Conservation (phyloP, 2,113 vertebrate genomes). For the Toxostoma redivivum region DNA sequence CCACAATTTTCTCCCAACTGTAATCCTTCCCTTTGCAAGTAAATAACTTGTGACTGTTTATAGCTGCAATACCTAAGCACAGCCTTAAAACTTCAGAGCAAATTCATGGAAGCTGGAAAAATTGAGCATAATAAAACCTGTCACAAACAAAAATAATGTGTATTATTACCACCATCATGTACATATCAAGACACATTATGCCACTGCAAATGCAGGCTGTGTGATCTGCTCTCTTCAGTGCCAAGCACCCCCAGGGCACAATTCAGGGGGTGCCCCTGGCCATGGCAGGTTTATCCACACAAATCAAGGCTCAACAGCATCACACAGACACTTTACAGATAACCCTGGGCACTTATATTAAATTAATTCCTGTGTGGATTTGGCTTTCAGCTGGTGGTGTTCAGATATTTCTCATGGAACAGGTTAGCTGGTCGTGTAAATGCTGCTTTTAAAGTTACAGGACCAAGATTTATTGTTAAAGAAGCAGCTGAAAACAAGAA, state of each 20-base stretch:
- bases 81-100: background rate
- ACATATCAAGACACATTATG: background rate
- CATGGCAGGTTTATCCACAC: background rate
- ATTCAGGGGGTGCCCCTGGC: background rate
- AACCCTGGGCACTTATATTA: background rate
- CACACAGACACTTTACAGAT: background rate
- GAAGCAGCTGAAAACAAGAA: background rate
- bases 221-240: background rate
- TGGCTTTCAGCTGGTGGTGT: background rate
- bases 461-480: background rate
- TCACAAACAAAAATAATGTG: background rate
- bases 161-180: background rate
- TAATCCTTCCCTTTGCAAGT: background rate
- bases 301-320: background rate
- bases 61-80: background rate
- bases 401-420: background rate
- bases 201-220: background rate
- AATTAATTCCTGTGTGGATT: background rate
- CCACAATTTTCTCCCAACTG: background rate
- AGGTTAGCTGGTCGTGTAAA: background rate
- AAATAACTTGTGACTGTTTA: background rate
- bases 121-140: background rate
- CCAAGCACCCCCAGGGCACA: background rate
- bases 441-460: background rate
- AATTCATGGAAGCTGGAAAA: background rate